phyloP scores from a whole-genome alignment of 64 coral and sea anemone genomes.

The Stylophora pistillata region DNA sequence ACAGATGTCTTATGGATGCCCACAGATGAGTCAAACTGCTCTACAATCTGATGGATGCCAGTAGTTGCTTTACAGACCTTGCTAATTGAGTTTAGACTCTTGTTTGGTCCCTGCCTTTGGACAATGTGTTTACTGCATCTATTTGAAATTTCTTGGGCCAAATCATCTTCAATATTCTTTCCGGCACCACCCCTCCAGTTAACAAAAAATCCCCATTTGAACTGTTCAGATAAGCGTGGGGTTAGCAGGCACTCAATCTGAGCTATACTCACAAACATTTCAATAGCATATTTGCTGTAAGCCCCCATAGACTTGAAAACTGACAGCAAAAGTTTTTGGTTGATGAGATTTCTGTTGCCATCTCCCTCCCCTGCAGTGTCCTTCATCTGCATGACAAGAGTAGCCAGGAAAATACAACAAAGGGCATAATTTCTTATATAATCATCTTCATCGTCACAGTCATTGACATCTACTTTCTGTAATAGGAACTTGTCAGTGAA shows the following conservation, averaged over 20 bases:
- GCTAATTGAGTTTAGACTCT: conserved; percentile 65
- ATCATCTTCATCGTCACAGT: conserved; percentile 27
- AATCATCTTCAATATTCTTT: conserved; percentile 73
- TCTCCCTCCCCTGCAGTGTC: conserved; percentile 80
- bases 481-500: conserved; percentile 63
- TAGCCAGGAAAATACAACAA: conserved; percentile 62
- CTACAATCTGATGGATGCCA: conserved; percentile 50
- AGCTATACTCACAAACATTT: conserved; percentile 77
- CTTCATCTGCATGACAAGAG: conserved; percentile 74
- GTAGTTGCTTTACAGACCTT: conserved; percentile 60
- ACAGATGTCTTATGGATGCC: conserved; percentile 53
- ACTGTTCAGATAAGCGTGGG: conserved; percentile 60
- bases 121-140: conserved; percentile 57
- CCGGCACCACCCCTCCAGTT: conserved; percentile 72
- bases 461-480: conserved; percentile 48
- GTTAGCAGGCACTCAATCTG: conserved; percentile 79
- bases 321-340: conserved; percentile 59
- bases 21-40: conserved; percentile 47
- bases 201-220: conserved; percentile 66
- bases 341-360: conserved; percentile 66
- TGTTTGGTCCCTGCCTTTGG: conserved; percentile 76
- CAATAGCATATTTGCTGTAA: conserved; percentile 83
- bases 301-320: conserved; percentile 69
- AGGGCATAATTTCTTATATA: conserved; percentile 81
- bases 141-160: conserved; percentile 69